Base-by-base conservation (phyloP, 2,113 vertebrate genomes). In the Bubo bubo region DNA sequence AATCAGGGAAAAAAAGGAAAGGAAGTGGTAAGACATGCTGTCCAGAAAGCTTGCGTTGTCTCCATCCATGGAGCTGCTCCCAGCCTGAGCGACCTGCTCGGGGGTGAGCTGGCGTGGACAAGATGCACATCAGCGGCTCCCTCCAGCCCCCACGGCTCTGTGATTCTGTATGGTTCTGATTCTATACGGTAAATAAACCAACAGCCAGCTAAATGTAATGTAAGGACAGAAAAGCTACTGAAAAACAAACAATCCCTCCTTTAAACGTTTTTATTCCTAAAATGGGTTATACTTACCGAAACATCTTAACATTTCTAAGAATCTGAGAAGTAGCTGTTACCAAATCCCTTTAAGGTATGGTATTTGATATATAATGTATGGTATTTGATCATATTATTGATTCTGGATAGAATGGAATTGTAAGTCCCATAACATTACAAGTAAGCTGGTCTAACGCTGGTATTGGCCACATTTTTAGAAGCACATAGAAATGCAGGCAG, bases 61-160 rank as follows among this genome's bases (percentile, higher is more conserved):
- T 45, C n/a, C 20, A 14, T 8, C 20, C 20, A 3, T 1, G 14
- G 43, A 35, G 35, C 67, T 15, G 8, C 12, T 41, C 12, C 0
- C 8, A 23, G 2, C 9, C 27, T 7, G 4, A 32, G 53, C 0
- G 0, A 39, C 4, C 12, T 17, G 26, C 20, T 59, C 2, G 0
- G 23, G 41, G 30, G 16, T 2, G 8, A 37, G 30, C 76, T 45
- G 13, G 2, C 23, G 10, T 16, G 16, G 28, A 17, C 15, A 13
- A 32, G 12, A 8, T 0, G 3, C 27, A 13, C 6, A 8, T 14
- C 24, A 10, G 26, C 21, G 1, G 9, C 15, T 13, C 47, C 53
- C 30, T 14, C 62, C 26, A 8, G 22, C 35, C 53, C 34, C 41
- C 47, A 15, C 4, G 0, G 47, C 21, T 34, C 37, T 53, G 23